These are phyloP conservation scores for Cnemophilus loriae DNA, from an alignment of 2,113 vertebrate species.

Conservation along the genomic window DNA sequence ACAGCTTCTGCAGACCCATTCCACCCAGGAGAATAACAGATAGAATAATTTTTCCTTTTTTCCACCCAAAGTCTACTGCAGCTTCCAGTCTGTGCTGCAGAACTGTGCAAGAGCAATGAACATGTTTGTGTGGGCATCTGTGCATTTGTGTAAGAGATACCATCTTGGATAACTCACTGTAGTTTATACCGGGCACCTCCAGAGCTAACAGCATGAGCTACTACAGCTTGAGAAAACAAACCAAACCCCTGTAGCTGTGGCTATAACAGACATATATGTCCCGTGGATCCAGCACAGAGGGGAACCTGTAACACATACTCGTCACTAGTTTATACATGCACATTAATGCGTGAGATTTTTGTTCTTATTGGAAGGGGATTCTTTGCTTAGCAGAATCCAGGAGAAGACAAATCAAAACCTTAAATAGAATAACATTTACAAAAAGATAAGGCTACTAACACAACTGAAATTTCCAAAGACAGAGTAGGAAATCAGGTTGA, in stretches of 20 bases:
- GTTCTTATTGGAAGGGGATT: not conserved
- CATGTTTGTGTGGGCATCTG: not conserved
- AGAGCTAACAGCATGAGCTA: constrained; percentile 53
- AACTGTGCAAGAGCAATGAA: not conserved
- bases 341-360: constrained; percentile 25
- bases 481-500: not conserved
- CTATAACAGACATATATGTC: constrained; percentile 41
- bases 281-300: constrained; percentile 52
- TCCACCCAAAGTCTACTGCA: not conserved
- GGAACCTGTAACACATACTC: constrained; percentile 47
- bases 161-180: constrained; percentile 30
- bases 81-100: not conserved
- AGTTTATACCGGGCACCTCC: constrained; percentile 37
- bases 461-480: not conserved
- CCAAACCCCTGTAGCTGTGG: constrained; percentile 49
- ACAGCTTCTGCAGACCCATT: not conserved
- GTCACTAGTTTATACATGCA: constrained; percentile 16
- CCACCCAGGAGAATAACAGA: not conserved
- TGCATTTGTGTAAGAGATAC: constrained; percentile 27
- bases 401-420: not conserved
- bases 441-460: not conserved
- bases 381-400: not conserved
- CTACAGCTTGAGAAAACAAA: constrained; percentile 54
- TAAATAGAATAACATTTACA: constrained; percentile 2
- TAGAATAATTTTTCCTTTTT: not conserved